phyloP scores from a whole-genome alignment of 2,888 invertebrate genomes.

The Xestobium rufovillosum region DNA sequence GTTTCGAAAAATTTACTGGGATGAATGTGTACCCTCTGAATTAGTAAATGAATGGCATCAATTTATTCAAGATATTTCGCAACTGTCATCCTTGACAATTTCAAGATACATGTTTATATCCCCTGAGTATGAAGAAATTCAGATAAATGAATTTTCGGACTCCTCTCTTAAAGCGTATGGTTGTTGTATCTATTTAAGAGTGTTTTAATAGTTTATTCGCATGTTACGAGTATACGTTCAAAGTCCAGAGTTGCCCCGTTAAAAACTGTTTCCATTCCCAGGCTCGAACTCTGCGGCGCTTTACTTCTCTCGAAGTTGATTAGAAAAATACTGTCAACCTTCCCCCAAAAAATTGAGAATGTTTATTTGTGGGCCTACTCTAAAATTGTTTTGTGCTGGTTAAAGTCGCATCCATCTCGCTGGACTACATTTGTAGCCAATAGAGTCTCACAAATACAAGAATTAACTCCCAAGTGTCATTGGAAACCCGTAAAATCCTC shows the following conservation, averaged over 20 bases:
- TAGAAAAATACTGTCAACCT: background rate
- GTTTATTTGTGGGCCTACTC: constrained; percentile 1
- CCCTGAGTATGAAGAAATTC: background rate
- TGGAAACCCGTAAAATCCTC: background rate
- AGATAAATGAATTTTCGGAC: constrained; percentile 1
- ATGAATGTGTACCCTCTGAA: background rate
- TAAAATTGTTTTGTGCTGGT: background rate
- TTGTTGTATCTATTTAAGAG: background rate
- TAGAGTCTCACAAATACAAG: background rate
- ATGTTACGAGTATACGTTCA: too few relatives aligned
- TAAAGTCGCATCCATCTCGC: constrained; percentile 1
- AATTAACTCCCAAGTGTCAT: background rate
- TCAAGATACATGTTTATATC: constrained; percentile 3
- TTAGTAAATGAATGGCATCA: constrained; percentile 5
- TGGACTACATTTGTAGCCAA: background rate
- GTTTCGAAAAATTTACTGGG: constrained; percentile 2
- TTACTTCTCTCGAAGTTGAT: background rate
- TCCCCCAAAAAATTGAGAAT: background rate
- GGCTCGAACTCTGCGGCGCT: constrained; percentile 2
- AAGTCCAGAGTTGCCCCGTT: background rate
- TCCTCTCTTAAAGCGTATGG: background rate
- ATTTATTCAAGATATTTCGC: constrained; percentile 4
- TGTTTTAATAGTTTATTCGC: too few relatives aligned
- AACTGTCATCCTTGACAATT: constrained; percentile 3
- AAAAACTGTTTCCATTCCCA: background rate